Evolutionary conservation across 2,888 invertebrate species (phyloP).

Genomic region (Lordiphosa andalusiaca): DNA sequence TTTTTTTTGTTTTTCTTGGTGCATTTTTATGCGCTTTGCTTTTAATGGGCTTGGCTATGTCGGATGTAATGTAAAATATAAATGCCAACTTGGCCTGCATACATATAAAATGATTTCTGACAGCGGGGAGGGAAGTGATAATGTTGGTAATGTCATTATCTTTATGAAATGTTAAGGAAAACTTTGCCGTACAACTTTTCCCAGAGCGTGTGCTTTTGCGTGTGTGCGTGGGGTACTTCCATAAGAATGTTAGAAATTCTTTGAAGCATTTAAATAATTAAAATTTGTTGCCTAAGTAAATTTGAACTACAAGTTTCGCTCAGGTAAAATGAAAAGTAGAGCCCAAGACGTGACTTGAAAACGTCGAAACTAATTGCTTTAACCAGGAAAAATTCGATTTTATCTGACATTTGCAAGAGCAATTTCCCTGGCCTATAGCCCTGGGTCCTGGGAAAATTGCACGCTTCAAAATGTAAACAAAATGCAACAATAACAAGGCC

Average conservation of each 20-base stretch:
- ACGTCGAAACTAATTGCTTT: constrained; percentile 1
- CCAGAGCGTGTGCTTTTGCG: constrained; percentile 5
- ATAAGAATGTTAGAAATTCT: background rate
- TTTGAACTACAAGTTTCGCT: background rate
- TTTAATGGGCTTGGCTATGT: constrained; percentile 53
- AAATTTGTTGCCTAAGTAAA: constrained; percentile 5
- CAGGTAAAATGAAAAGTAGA: no score
- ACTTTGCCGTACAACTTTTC: constrained; percentile 13
- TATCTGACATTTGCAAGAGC: background rate
- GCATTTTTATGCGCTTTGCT: constrained; percentile 53
- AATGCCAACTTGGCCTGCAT: constrained; percentile 4
- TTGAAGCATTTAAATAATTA: constrained; percentile 3
- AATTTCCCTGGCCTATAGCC: constrained; percentile 1
- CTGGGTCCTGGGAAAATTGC: background rate
- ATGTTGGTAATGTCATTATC: constrained; percentile 44
- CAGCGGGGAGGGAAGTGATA: constrained; percentile 7
- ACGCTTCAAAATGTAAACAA: background rate
- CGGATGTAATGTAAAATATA: constrained; percentile 3
- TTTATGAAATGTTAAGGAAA: constrained; percentile 9
- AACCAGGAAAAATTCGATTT: background rate
- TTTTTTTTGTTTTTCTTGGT: constrained; percentile 20
- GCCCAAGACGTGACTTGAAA: background rate
- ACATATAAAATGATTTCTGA: constrained; percentile 8
- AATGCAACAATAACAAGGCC: constrained; percentile 1
- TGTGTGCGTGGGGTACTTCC: background rate